Evolutionary conservation across 2,113 vertebrate genomes (phyloP), one percentile per base, ranked within the genome.

Genomic region (Elephas maximus): DNA sequence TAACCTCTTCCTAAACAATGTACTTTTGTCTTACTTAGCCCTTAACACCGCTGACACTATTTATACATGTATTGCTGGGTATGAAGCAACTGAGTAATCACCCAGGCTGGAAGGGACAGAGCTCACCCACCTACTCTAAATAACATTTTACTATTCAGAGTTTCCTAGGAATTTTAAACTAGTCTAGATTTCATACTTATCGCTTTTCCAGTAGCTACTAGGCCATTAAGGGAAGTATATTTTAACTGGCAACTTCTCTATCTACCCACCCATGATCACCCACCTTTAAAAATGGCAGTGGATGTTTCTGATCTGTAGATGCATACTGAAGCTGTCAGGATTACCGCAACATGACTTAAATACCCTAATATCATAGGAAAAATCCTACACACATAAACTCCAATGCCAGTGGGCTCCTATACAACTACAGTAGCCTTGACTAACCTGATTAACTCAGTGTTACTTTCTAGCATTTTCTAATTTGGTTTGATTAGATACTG

Each of bases 11-110:
- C 96, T 84, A 78, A 96, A 76, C 69, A 85, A 62, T 71, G 63
- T 92, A 10, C 51, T 30, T 96, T 97, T 95, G 81, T 97, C 91
- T 97, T 48, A 94, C 20, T 91, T 6, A 88, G 73, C n/a, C 91
- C 77, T 96, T 73, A 96, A 69, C 30, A 93, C 9, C 90, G 90
- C 2, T 92, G 84, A 92, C 28, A 96, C 83, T 15, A 71, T 83
- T 90, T 97, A 88, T 57, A 18, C 51, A 90, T 48, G 63, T 57
- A 94, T 57, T 86, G 74, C 44, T 96, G 30, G 57, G 37, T 20
- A 79, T 5, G 14, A 90, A 94, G 87, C 26, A 92, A 96, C 2
- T 4, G 11, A 96, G 12, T 93, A 91, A 74, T 89, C 73, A 83
- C 51, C 92, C 9, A 88, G 79, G 89, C 2, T 88, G 51, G 30